Evolutionary conservation across 53 echinoderm and acorn worm species (phyloP).

Genomic region (Astropecten irregularis): DNA sequence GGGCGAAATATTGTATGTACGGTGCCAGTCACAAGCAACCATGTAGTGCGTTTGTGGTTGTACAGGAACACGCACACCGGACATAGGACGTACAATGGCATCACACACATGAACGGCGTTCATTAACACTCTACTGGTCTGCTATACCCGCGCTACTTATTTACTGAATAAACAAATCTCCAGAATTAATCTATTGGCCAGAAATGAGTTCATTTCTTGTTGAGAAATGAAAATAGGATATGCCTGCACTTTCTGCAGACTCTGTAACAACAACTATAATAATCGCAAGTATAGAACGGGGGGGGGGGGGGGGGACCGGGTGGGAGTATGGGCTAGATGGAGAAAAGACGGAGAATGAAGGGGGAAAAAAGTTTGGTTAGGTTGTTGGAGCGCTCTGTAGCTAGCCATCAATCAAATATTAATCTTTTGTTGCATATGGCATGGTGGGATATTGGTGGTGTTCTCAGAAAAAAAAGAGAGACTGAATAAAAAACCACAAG

Average conservation of each 20-base stretch:
- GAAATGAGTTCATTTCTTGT: conserved; percentile 32
- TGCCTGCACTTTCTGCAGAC: conserved; percentile 42
- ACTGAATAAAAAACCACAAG: too few species aligned
- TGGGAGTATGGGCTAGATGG: background rate
- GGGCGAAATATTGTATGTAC: background rate
- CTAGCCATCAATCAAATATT: too few species aligned
- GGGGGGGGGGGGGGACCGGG: too few species aligned
- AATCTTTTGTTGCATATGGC: too few species aligned
- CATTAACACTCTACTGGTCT: conserved; percentile 40
- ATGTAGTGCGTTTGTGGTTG: background rate
- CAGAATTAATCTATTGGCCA: conserved; percentile 48
- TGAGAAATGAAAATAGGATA: conserved; percentile 46
- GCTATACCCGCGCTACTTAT: conserved; percentile 46
- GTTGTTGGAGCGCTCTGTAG: too few species aligned
- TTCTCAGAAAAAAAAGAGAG: too few species aligned
- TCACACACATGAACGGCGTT: conserved; percentile 52
- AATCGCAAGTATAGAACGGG: background rate
- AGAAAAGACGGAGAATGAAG: too few species aligned
- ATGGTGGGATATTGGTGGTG: too few species aligned
- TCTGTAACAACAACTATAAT: conserved; percentile 31
- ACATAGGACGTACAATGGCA: conserved; percentile 35
- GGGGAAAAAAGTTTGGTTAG: too few species aligned
- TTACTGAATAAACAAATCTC: conserved; percentile 57
- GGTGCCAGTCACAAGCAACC: background rate
- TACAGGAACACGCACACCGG: conserved; percentile 50